Evolutionary conservation across 1,140 invertebrate species (phyloP), one percentile per base, ranked within the genome.

Genomic region (Zaprionus davidi): DNA sequence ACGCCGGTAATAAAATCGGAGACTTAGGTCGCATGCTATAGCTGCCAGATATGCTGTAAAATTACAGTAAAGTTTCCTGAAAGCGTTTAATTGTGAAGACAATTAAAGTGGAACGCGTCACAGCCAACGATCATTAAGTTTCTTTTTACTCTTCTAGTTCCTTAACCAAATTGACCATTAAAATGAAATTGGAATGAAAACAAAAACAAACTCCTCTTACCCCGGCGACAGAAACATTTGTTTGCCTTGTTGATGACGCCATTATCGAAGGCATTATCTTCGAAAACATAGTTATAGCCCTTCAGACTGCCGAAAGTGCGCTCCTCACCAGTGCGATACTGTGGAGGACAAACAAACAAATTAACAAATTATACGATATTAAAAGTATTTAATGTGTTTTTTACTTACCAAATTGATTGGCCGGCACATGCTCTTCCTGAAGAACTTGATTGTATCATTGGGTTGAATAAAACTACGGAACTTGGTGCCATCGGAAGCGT

Each of bases 401-500:
- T 20, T 12, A 93, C 94, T 94, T 92, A 97, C 96, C 94, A 97
- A 93, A 53, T 93, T 93, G 15, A 96, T 95, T 24, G 96, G 94
- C 53, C 97, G 93, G 86, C 97, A 98, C 70, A 98, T 94, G 81
- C 96, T 97, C 92, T 97, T 97, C 66, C 97, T 94, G 92, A 95
- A 98, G 91, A 98, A 97, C 46, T 95, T 90, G 0, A 97, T 83
- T 1, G 94, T 94, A 2, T 97, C 95, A 63, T 97, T 95, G 13
- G 93, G 94, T 28, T 94, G 74, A 1, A 97, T 94, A 22, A 95
- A 94, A 66, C 96, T 95, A 15, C 94, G 95, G 87, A 97, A 98
- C 91, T 97, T 97, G 6, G 96, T 95, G n/a, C 97, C 97, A 91
- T 98, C 97, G 4, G 96, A 97, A 0, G 96, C 94, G n/a, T 95